Conservation (phyloP, 1,140 invertebrate genomes). For the Calosoma granatense region DNA sequence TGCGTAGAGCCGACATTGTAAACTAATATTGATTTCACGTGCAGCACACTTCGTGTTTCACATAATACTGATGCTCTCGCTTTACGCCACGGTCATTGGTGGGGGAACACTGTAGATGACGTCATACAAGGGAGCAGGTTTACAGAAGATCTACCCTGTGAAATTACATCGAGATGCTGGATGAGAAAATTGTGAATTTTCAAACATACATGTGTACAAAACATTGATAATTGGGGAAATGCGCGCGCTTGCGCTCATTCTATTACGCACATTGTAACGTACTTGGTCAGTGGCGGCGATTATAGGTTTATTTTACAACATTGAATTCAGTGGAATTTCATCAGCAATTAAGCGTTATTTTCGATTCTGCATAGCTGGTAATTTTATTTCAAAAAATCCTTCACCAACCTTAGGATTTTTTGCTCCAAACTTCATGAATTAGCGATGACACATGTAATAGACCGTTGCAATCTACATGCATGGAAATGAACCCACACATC, state of each 20-base stretch:
- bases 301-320: no score
- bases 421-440: no score
- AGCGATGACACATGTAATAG: no score
- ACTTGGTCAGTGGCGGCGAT: no score
- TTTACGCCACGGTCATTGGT: not conserved
- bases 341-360: no score
- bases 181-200: not conserved
- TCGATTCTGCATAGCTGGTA: no score
- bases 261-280: no score
- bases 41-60: not conserved
- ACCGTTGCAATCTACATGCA: no score
- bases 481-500: no score
- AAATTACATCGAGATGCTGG: not conserved
- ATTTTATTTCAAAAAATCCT: no score
- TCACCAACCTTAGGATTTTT: no score
- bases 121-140: not conserved
- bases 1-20: not conserved
- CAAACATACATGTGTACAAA: not conserved
- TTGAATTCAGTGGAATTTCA: no score
- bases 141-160: not conserved
- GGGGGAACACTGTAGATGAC: not conserved
- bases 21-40: slow-evolving; percentile 1
- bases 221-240: not conserved
- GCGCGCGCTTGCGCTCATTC: not conserved
- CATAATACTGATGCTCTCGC: not conserved